Conservation (phyloP, 1,140 invertebrate genomes). For the Coptotermes formosanus region DNA sequence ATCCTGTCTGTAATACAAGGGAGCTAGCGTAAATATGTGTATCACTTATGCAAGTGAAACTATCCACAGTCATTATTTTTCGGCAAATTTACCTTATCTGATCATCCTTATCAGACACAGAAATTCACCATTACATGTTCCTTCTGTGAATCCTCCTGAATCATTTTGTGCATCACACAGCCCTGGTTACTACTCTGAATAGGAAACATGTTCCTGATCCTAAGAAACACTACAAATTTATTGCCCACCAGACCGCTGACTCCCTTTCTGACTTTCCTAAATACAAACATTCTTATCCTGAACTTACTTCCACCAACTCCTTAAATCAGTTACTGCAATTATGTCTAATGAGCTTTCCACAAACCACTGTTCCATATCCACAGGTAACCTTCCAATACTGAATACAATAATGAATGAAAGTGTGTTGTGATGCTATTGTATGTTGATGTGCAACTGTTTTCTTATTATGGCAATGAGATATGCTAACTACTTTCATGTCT, state of each 20-base stretch:
- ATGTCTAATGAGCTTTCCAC: not conserved
- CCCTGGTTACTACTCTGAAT: too few relatives aligned
- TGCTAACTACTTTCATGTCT: not conserved
- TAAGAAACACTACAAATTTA: too few relatives aligned
- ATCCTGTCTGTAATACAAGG: too few relatives aligned
- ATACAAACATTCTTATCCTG: not conserved
- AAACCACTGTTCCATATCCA: not conserved
- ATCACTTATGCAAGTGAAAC: too few relatives aligned
- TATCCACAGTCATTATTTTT: too few relatives aligned
- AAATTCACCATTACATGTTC: too few relatives aligned
- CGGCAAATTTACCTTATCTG: too few relatives aligned
- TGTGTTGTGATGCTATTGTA: not conserved
- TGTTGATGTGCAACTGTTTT: not conserved
- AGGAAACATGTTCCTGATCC: too few relatives aligned
- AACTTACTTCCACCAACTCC: not conserved
- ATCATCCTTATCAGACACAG: too few relatives aligned
- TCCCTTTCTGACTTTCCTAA: not conserved
- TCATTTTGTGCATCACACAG: too few relatives aligned
- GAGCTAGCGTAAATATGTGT: too few relatives aligned
- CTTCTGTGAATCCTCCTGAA: too few relatives aligned
- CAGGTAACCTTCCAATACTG: not conserved
- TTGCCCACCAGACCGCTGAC: not conserved
- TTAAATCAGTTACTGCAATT: conserved; percentile 1
- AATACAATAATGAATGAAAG: not conserved
- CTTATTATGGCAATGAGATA: not conserved